Conservation (phyloP, 2,888 invertebrate species). For the Sesia apiformis region DNA sequence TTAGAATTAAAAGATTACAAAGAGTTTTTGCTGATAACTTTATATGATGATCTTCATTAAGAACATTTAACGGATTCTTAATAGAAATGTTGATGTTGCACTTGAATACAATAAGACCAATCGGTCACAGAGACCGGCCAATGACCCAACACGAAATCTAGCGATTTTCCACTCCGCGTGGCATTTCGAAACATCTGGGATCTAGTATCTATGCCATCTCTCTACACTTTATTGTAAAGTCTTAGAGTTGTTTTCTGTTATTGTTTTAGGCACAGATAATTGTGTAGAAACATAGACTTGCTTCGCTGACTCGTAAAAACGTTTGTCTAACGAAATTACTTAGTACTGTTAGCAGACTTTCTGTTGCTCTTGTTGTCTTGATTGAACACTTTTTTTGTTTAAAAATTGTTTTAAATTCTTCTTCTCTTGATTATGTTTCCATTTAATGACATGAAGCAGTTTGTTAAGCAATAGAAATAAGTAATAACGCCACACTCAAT, state of each 20-base stretch:
- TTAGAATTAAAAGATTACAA: no score
- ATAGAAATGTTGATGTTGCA: no score
- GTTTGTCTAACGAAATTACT: slow-evolving; percentile 42
- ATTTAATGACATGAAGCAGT: no score
- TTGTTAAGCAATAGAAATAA: no score
- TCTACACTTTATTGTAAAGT: slow-evolving; percentile 18
- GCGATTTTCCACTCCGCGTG: slow-evolving; percentile 57
- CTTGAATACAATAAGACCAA: slow-evolving; percentile 16
- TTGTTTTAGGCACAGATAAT: not conserved
- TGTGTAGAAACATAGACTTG: slow-evolving; percentile 15
- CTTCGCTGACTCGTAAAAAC: slow-evolving; percentile 39
- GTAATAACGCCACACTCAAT: no score
- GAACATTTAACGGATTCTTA: no score
- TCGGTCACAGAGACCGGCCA: slow-evolving; percentile 53
- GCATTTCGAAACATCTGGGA: slow-evolving; percentile 56
- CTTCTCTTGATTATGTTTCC: no score
- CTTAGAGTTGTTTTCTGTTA: slow-evolving; percentile 22
- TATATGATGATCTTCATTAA: no score
- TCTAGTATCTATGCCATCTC: slow-evolving; percentile 7
- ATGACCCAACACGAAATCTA: slow-evolving; percentile 54
- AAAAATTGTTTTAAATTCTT: not conserved
- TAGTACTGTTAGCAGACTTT: slow-evolving; percentile 29
- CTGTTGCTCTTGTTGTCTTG: slow-evolving; percentile 20
- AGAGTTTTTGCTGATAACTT: no score
- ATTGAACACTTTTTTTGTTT: not conserved